These are phyloP conservation scores for Galagoides demidoff DNA, from an alignment of 2,797 vertebrate genomes.

Conservation along the genomic window DNA sequence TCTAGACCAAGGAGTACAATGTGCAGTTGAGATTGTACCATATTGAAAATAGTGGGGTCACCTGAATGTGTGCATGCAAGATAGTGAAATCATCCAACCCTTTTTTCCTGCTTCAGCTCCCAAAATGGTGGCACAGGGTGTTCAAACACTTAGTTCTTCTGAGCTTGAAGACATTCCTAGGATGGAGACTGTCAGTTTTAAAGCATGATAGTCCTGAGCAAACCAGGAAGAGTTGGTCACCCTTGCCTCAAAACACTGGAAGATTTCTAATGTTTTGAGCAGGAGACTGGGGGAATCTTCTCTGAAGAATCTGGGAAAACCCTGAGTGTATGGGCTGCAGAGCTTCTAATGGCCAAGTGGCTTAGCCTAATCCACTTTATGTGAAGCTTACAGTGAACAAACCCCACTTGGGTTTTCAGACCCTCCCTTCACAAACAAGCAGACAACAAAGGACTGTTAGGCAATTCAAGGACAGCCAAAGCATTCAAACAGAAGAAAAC, in stretches of 20 bases:
- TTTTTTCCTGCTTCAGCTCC: not conserved
- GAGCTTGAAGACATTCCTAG: not conserved
- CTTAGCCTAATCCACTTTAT: not conserved
- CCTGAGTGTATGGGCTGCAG: not conserved
- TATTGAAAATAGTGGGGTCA: not conserved
- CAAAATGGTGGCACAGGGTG: not conserved
- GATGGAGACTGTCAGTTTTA: not conserved
- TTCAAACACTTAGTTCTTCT: not conserved
- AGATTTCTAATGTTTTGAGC: not conserved
- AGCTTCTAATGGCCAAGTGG: not conserved
- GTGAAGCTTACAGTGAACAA: not conserved
- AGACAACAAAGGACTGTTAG: not conserved
- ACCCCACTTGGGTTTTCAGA: not conserved
- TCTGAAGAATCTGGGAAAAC: not conserved
- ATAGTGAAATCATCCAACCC: not conserved
- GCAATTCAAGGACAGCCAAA: not conserved
- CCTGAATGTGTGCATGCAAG: not conserved
- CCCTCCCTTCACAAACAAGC: not conserved
- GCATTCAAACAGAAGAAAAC: not conserved
- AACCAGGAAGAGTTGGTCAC: not conserved
- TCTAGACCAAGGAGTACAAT: not conserved
- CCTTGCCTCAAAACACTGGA: not conserved
- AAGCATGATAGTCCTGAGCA: not conserved
- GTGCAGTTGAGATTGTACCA: not conserved
- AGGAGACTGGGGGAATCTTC: not conserved